Evolutionary conservation across 1,140 invertebrate genomes (phyloP), one percentile per base, ranked within the genome.

Genomic region (Leptinotarsa undecemlineata): DNA sequence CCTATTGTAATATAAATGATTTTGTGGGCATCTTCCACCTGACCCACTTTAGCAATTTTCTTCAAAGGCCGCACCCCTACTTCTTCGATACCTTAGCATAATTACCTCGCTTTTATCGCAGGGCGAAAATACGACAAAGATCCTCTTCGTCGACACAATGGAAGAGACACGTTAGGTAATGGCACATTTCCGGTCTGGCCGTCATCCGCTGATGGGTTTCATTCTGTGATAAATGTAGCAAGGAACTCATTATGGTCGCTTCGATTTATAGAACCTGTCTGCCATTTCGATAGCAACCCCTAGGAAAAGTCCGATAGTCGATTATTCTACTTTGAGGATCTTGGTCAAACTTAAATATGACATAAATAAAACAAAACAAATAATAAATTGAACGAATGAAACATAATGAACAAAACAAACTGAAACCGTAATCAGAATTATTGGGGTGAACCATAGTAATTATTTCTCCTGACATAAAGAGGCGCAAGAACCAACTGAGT

Each of bases 81-180:
- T n/a, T 42, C 26, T 66, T 68, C 66, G 66, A n/a, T 47, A 51
- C 17, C 48, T 23, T 57, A 15, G 17, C 13, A 13, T 51, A 48
- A 48, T 51, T 57, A 57, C 51, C 15, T 15, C 4, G 51, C 51
- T 57, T 57, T 57, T n/a, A 57, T 57, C 8, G n/a, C n/a, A 47
- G 26, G 63, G 63, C 23, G 71, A 75, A 78, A 62, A 76, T 71
- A 71, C 75, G 70, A 62, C 71, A 68, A 75, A 62, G 62, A 51
- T 69, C 76, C 66, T 76, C 77, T 76, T 67, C 75, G 72, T 61
- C 66, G 66, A 71, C 71, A 82, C 80, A 81, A 82, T 81, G 75
- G 80, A 79, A 75, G 80, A 78, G 81, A 81, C 77, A 76, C 79
- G 80, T 80, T 79, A 72, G 20, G 81, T 82, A 82, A 82, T 82